These are phyloP conservation scores for Euglossa dilemma DNA, from an alignment of 1,140 invertebrate species.

Conservation along the genomic window DNA sequence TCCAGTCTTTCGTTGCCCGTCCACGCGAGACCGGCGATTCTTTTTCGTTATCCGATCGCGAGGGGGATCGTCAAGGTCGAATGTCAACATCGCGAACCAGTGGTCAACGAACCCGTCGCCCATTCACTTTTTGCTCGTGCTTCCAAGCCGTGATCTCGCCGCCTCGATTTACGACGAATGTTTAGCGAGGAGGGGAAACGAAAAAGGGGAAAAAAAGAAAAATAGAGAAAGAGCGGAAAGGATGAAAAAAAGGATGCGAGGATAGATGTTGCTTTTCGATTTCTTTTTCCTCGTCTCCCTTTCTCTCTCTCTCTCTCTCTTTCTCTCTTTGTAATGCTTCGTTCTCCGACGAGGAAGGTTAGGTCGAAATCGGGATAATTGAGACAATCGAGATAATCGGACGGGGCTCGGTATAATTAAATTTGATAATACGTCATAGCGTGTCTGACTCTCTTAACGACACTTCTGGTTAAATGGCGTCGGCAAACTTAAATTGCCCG, in stretches of 20 bases:
- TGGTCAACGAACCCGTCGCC: slow-evolving; percentile 49
- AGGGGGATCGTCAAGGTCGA: slow-evolving; percentile 52
- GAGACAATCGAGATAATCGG: slow-evolving; percentile 37
- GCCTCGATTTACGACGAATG: slow-evolving; percentile 10
- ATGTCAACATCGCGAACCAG: slow-evolving; percentile 44
- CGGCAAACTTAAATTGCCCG: not conserved
- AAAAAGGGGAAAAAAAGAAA: not conserved
- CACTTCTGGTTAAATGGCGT: not conserved
- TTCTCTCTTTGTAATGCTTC: no score
- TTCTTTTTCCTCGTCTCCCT: no score
- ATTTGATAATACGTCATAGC: slow-evolving; percentile 46
- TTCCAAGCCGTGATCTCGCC: not conserved
- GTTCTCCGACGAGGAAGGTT: not conserved
- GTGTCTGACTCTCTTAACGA: slow-evolving; percentile 4
- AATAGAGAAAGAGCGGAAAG: no score
- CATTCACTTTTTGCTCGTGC: slow-evolving; percentile 53
- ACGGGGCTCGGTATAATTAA: slow-evolving; percentile 38
- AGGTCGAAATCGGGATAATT: slow-evolving; percentile 36
- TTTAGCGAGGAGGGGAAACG: not conserved
- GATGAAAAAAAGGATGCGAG: no score
- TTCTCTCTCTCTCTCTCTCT: no score
- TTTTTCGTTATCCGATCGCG: slow-evolving; percentile 28
- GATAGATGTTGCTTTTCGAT: no score
- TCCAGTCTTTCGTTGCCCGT: not conserved
- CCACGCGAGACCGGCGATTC: slow-evolving; percentile 12